Conservation (phyloP, 2,888 invertebrate species). For the Perithous albicinctus region DNA sequence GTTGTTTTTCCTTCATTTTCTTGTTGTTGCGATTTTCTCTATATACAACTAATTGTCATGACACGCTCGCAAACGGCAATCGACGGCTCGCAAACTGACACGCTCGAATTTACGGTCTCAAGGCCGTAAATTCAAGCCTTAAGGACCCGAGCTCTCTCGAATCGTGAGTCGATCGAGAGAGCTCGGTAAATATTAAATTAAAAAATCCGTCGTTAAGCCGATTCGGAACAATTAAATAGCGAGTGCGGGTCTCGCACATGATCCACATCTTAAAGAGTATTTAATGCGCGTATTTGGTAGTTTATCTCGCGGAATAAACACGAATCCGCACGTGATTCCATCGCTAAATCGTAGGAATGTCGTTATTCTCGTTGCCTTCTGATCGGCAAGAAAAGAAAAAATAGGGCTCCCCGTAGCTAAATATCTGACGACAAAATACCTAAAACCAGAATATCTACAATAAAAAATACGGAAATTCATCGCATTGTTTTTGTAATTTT, state of each 20-base stretch:
- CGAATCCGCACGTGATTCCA: neutral
- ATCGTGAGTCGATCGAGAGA: neutral
- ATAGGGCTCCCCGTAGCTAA: too few relatives aligned
- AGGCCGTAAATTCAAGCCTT: neutral
- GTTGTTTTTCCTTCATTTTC: neutral
- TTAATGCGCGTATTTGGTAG: slow-evolving; percentile 50
- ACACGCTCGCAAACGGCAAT: slow-evolving; percentile 13
- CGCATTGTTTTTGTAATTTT: too few relatives aligned
- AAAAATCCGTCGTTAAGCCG: slow-evolving; percentile 46
- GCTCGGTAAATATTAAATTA: slow-evolving; percentile 2
- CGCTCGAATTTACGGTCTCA: too few relatives aligned
- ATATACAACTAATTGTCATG: slow-evolving; percentile 56
- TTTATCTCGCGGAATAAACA: slow-evolving; percentile 13
- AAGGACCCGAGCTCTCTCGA: neutral
- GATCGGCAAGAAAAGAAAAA: neutral
- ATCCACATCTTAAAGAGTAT: neutral
- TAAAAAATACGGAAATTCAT: too few relatives aligned
- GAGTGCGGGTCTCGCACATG: neutral
- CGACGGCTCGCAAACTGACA: too few relatives aligned
- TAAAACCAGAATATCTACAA: too few relatives aligned
- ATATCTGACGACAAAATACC: too few relatives aligned
- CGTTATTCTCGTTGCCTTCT: slow-evolving; percentile 7
- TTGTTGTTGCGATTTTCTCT: neutral
- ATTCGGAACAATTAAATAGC: slow-evolving; percentile 41
- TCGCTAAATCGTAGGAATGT: slow-evolving; percentile 23